Evolutionary conservation across 2,888 invertebrate species (phyloP).

Genomic region (Dicycla oo): DNA sequence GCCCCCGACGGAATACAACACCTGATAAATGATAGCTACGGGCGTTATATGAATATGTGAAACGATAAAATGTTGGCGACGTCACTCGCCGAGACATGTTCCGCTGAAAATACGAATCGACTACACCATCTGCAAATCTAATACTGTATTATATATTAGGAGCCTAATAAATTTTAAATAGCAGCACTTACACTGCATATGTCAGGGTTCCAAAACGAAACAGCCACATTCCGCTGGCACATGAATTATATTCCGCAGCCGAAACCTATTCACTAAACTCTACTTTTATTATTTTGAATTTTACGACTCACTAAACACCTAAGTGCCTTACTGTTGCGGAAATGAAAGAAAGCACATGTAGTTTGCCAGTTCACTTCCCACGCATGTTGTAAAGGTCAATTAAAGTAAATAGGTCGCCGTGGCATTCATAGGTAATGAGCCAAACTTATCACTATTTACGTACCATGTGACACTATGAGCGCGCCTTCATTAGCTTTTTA

Average conservation of each 20-base stretch:
- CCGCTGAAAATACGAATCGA: slow-evolving; percentile 53
- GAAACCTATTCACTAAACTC: slow-evolving; percentile 22
- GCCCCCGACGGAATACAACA: slow-evolving; percentile 79
- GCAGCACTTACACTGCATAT: slow-evolving; percentile 19
- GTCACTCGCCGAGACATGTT: slow-evolving; percentile 67
- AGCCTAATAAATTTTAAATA: slow-evolving; percentile 28
- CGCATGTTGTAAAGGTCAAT: slow-evolving; percentile 56
- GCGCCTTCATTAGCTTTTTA: slow-evolving; percentile 42
- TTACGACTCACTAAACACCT: slow-evolving; percentile 40
- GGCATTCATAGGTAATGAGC: slow-evolving; percentile 51
- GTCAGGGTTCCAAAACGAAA: slow-evolving; percentile 36
- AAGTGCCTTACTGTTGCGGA: slow-evolving; percentile 19
- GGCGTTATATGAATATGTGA: slow-evolving; percentile 83
- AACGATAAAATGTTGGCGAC: slow-evolving; percentile 76
- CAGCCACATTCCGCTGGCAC: slow-evolving; percentile 7
- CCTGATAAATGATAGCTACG: slow-evolving; percentile 85
- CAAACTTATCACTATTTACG: slow-evolving; percentile 47
- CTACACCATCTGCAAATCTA: slow-evolving; percentile 48
- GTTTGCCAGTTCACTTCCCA: slow-evolving; percentile 46
- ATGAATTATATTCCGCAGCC: slow-evolving; percentile 24
- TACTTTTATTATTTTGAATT: slow-evolving; percentile 31
- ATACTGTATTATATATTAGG: slow-evolving; percentile 28
- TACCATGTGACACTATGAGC: slow-evolving; percentile 18
- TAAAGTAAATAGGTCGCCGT: slow-evolving; percentile 53
- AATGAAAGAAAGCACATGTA: slow-evolving; percentile 42